A percentile compares a stretch with the other conserved stretches of the same genome.
Evolutionary conservation across 2,888 invertebrate genomes (phyloP).

Genomic region (Piscicola geometra): DNA sequence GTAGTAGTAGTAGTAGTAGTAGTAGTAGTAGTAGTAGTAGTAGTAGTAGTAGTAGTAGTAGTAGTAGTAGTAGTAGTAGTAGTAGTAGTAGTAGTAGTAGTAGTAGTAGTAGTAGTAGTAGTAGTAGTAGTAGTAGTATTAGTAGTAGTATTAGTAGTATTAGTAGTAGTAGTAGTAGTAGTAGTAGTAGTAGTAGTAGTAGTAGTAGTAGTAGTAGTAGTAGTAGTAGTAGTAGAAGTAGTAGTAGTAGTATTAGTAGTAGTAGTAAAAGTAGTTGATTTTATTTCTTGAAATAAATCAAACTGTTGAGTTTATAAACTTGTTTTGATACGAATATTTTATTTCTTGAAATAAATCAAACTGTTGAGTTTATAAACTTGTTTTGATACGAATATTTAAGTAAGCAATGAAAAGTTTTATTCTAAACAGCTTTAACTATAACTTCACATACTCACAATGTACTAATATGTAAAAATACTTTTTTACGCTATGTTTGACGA

Average conservation of each 20-base stretch:
- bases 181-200: conserved; percentile 16
- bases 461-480: too few relatives aligned
- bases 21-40: conserved; percentile 16
- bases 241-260: conserved; percentile 15
- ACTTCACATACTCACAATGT: too few relatives aligned
- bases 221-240: conserved; percentile 13
- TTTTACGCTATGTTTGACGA: too few relatives aligned
- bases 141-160: conserved; percentile 10
- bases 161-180: conserved; percentile 18
- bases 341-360: too few relatives aligned
- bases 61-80: conserved; percentile 16
- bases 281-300: too few relatives aligned
- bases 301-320: too few relatives aligned
- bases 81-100: conserved; percentile 18
- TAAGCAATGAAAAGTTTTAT: too few relatives aligned
- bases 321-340: too few relatives aligned
- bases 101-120: conserved; percentile 14
- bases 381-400: too few relatives aligned
- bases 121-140: conserved; percentile 15
- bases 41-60: conserved; percentile 16
- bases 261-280: conserved; percentile 12
- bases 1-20: conserved; percentile 16
- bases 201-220: conserved; percentile 16
- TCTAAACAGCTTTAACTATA: too few relatives aligned
- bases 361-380: too few relatives aligned